Base-by-base conservation (phyloP, 2,797 vertebrate species). In the Alosa sapidissima region DNA sequence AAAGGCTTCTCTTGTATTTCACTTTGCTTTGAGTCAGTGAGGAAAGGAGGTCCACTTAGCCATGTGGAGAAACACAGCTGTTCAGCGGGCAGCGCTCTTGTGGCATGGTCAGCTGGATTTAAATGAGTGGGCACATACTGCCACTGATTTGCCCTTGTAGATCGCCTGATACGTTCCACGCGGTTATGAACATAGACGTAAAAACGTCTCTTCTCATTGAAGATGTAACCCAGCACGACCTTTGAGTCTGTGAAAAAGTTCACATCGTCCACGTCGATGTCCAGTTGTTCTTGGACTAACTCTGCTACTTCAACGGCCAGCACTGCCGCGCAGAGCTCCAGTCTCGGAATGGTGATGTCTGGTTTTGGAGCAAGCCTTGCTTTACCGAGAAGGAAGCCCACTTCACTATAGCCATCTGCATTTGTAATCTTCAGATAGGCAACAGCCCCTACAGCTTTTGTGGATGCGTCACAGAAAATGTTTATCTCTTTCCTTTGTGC, bases 81-180 rank as follows among this genome's bases (percentile, higher is more conserved):
- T 0, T n/a, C 6, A 0, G 62, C 21, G 0, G 83, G 24, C 6
- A 84, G 9, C 13, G 45, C 21, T 33, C 83, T 72, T 4, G 28
- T 65, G 1, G 58, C 81, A 72, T 58, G 51, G 36, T 85, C 84
- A 41, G 84, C 84, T 14, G 84, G 84, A n/a, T n/a, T n/a, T n/a
- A n/a, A n/a, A 9, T 85, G 41, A 3, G 68, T 84, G 28, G 10
- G 51, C 1, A 85, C 81, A 68, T 21, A 82, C 8, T 72, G n/a
- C 84, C 81, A 85, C 33, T 85, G 84, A 11, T 62, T 21, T 5
- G 55, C 9, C 14, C 65, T 24, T 10, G 84, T 47, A 0, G 84
- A 85, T 2, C 24, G n/a, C n/a, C n/a, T n/a, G n/a, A n/a, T n/a
- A n/a, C n/a, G n/a, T n/a, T n/a, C n/a, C n/a, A n/a, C n/a, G n/a